Evolutionary conservation across 2,888 invertebrate species (phyloP), one percentile per base, ranked within the genome.

Genomic region (Archips xylosteana): DNA sequence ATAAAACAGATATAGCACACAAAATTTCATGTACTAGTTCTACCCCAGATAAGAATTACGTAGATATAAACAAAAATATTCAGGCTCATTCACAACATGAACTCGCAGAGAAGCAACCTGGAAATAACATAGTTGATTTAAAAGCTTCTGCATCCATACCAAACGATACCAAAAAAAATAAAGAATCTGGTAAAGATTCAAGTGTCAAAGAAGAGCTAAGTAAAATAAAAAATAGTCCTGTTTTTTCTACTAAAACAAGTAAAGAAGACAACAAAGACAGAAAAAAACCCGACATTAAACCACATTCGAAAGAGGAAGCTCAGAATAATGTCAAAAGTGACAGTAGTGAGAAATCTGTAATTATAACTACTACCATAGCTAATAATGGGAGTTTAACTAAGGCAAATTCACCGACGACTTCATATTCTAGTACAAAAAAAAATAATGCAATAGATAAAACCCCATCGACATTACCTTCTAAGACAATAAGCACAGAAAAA

Each of bases 401-500:
- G 32, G 32, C 34, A 47, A 12, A 15, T 12, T 60, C 36, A 15
- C 47, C 60, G 39, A 2, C 51, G n/a, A 51, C 15, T 34, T 61
- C 62, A 15, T 13, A 54, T 8, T 12, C 49, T 36, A 61, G 42
- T 45, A 74, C 4, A n/a, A 34, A 70, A 76, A 72, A 61, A 70
- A 34, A 51, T 47, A 68, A 45, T 12, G 49, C 42, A 32, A 36
- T 49, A 65, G 32, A 49, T 51, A 65, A 65, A 71, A n/a, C 10
- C 10, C 4, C n/a, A 23, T 12, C 10, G 34, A 34, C 9, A 15
- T 13, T 6, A 36, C 23, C 47, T 3, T 34, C 15, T 12, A 66
- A 77, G 69, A 54, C 77, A 47, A 65, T 65, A 42, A 77, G 76
- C 49, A 77, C 79, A 71, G 67, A 76, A 61, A 60, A 69, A 57